A percentile compares a stretch with the other conserved stretches of the same genome.
Conservation (phyloP, 1,140 invertebrate species). For the Oreohelix idahoensis region DNA sequence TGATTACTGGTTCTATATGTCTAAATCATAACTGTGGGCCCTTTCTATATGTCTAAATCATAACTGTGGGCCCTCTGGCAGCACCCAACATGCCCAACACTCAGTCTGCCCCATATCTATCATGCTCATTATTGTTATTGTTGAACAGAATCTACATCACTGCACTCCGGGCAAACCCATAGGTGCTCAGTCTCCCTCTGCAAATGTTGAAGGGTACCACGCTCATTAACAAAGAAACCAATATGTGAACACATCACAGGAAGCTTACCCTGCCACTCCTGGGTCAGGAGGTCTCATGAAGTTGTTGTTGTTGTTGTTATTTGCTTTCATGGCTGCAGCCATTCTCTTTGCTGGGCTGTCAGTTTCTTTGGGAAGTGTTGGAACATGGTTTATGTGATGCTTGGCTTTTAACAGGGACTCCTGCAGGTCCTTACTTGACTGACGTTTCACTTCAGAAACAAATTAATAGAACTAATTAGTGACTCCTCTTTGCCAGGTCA, state of each 20-base stretch:
- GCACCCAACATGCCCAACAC: too few species aligned
- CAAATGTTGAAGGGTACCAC: too few species aligned
- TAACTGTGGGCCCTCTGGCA: too few species aligned
- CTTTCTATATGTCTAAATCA: too few species aligned
- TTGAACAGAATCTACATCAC: too few species aligned
- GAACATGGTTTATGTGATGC: conserved; percentile 28
- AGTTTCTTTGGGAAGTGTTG: conserved; percentile 56
- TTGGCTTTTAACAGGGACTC: conserved; percentile 38
- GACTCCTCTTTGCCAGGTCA: neutral
- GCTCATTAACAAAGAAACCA: too few species aligned
- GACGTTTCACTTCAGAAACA: conserved; percentile 45
- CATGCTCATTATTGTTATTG: too few species aligned
- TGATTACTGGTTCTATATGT: too few species aligned
- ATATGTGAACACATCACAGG: neutral
- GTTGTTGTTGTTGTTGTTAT: conserved; percentile 63
- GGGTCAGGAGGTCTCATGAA: conserved; percentile 72
- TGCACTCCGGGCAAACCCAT: too few species aligned
- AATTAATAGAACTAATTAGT: neutral
- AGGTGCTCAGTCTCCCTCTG: too few species aligned
- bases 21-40: too few species aligned
- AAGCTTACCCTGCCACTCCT: conserved; percentile 73
- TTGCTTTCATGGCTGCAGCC: conserved; percentile 50
- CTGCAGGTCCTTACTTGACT: conserved; percentile 51
- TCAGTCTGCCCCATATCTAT: too few species aligned
- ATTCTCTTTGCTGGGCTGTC: conserved; percentile 34